A percentile compares a stretch with the other conserved stretches of the same genome.
Conservation (phyloP, 2,888 invertebrate genomes). For the Lordiphosa fenestrarum region DNA sequence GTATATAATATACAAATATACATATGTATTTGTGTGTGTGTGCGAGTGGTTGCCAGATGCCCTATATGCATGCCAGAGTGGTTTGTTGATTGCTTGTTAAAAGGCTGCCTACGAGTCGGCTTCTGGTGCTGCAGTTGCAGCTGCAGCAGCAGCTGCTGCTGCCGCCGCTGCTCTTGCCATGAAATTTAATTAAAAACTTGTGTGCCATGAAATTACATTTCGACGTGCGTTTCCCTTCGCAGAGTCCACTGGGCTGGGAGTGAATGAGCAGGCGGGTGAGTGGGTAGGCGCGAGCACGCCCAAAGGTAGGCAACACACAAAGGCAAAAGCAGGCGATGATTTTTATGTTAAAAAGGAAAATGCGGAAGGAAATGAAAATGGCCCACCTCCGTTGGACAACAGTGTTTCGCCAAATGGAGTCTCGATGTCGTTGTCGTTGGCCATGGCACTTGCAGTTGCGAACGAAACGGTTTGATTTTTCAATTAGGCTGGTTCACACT, state of each 20-base stretch:
- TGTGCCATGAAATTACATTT: slow-evolving; percentile 76
- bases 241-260: slow-evolving; percentile 14
- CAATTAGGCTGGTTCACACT: no score
- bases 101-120: slow-evolving; percentile 50
- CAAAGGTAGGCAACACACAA: slow-evolving; percentile 52
- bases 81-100: slow-evolving; percentile 74
- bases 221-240: slow-evolving; percentile 52
- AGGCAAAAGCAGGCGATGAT: slow-evolving; percentile 45
- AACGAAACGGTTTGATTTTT: no score
- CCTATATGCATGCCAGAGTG: slow-evolving; percentile 69
- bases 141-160: slow-evolving; percentile 19
- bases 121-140: slow-evolving; percentile 6
- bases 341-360: slow-evolving; percentile 36
- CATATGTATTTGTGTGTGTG: slow-evolving; percentile 24
- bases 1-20: slow-evolving; percentile 29
- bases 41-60: slow-evolving; percentile 37
- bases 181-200: slow-evolving; percentile 75
- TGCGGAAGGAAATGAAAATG: slow-evolving; percentile 46
- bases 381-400: slow-evolving; percentile 38
- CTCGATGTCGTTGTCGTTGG: slow-evolving; percentile 13
- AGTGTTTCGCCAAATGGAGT: slow-evolving; percentile 19
- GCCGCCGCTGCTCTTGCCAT: slow-evolving; percentile 50
- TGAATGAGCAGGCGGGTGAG: slow-evolving; percentile 14
- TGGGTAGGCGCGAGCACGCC: slow-evolving; percentile 12
- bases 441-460: not conserved